A percentile compares a stretch with the other conserved stretches of the same genome.
Conservation (phyloP, 2,113 vertebrate genomes). For the Daphoenositta chrysoptera region DNA sequence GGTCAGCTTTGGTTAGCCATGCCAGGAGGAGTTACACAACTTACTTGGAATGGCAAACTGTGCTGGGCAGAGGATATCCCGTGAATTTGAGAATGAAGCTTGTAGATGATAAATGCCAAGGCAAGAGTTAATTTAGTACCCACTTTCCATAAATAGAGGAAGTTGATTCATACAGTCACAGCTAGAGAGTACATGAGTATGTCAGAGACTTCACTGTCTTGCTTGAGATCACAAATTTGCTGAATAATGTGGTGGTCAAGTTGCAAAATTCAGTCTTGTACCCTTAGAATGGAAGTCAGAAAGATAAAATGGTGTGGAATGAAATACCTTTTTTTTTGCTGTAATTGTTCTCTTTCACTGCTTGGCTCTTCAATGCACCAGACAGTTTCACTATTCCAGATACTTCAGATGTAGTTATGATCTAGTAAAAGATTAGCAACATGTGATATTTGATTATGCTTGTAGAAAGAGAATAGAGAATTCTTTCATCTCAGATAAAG, state of each 20-base stretch:
- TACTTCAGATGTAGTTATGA: background rate
- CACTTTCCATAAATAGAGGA: slow-evolving; percentile 62
- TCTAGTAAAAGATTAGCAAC: background rate
- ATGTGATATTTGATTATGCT: background rate
- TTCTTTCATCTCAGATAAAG: background rate
- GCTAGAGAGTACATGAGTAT: slow-evolving; percentile 5
- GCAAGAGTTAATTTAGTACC: slow-evolving; percentile 42
- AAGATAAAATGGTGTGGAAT: background rate
- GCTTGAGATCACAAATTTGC: background rate
- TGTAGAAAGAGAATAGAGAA: background rate
- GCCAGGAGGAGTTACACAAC: slow-evolving; percentile 16
- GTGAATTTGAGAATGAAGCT: slow-evolving; percentile 34
- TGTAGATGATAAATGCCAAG: slow-evolving; percentile 26
- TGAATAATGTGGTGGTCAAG: background rate
- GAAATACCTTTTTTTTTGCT: background rate
- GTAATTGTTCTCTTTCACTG: background rate
- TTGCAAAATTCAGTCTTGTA: background rate
- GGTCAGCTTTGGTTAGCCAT: background rate
- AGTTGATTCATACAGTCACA: slow-evolving; percentile 51
- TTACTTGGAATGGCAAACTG: background rate
- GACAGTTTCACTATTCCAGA: background rate
- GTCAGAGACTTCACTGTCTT: background rate
- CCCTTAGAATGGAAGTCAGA: background rate
- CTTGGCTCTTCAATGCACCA: background rate
- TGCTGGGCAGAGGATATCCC: background rate